Base-by-base conservation (phyloP, 2,113 vertebrate genomes). In the Hydrolagus affinis region DNA sequence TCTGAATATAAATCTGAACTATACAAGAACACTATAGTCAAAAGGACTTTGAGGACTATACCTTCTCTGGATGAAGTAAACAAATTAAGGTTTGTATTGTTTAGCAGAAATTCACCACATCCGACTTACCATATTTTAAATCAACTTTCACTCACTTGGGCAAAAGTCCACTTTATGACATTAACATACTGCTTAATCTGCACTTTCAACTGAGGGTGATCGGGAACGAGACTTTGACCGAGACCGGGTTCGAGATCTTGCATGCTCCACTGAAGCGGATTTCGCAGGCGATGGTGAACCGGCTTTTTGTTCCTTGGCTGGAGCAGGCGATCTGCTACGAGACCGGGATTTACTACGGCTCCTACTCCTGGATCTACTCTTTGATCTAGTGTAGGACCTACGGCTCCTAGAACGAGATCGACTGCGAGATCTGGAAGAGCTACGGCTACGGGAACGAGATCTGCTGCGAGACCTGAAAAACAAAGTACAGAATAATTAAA, bases 391-490 rank as follows among this genome's bases (percentile, higher is more conserved):
- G 87, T 96, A 96, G 78, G 96, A 97, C 87, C 93, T 95, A 88
- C 93, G 92, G 90, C 94, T 95, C 86, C 94, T 94, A 0, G 96
- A 96, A 0, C 91, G 91, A 3, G 96, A 96, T 8, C 95, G 94
- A 86, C 95, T 95, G 1, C 94, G 95, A 64, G 96, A 98, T 0
- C 95, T 91, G 0, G 96, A 96, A 0, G 95, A 97, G 85, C 96
- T 98, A 62, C 96, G 94, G 91, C 94, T 97, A 32, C 93, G 92
- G 0, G 96, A 98, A 30, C 95, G 94, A 0, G 96, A 98, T 75
- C 96, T 91, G 91, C 95, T 96, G 87, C 96, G 92, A 56, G 97
- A 98, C 93, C 96, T 95, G 86, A 92, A 94, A 87, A 10, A 11
- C 85, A 73, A 86, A 75, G 11, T 19, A 21, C 6, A 44, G 73